Evolutionary conservation across 2,888 invertebrate genomes (phyloP), one percentile per base, ranked within the genome.

Genomic region (Nomada ferruginata): DNA sequence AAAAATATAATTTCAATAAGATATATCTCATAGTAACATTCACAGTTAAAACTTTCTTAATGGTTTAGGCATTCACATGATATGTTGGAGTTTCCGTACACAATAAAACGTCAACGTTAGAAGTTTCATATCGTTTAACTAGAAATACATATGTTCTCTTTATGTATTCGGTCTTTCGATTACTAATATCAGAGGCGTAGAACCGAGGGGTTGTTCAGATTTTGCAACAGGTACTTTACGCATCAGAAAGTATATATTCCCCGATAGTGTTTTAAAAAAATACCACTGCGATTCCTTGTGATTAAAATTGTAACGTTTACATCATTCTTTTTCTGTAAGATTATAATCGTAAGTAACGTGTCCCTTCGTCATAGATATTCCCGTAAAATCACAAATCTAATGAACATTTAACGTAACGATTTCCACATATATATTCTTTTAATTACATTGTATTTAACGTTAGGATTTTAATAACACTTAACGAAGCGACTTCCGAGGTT

Each of bases 1-100:
- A 92, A 92, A 93, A 92, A 93, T 93, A 93, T 92, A 92, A 91
- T 90, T 92, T 90, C 87, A 89, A 89, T 91, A 89, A 87, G 87
- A 81, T 71, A 75, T 87, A 81, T 86, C 85, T 87, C 83, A 66
- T 83, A 86, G 82, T 88, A 91, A 91, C 90, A 90, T 91, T 91
- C 84, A 90, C 85, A 88, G 89, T 88, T 86, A 81, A 88, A 89
- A 89, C 81, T 85, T 85, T 89, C 86, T 89, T 87, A 90, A 91
- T 90, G 90, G 89, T 87, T 90, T 91, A 91, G 91, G 91, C 91
- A 89, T 91, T 89, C 87, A 79, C 86, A 86, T 90, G 90, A 90
- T 91, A 90, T 91, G 87, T 91, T 88, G 85, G 76, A 82, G 65
- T 87, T 80, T 83, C 72, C 79, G 86, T 89, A 89, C 66, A 68